Percentiles rank a stretch among this genome's conserved stretches.
Evolutionary conservation across 2,888 invertebrate species (phyloP).

Genomic region (Callyntrura guangdongensis): DNA sequence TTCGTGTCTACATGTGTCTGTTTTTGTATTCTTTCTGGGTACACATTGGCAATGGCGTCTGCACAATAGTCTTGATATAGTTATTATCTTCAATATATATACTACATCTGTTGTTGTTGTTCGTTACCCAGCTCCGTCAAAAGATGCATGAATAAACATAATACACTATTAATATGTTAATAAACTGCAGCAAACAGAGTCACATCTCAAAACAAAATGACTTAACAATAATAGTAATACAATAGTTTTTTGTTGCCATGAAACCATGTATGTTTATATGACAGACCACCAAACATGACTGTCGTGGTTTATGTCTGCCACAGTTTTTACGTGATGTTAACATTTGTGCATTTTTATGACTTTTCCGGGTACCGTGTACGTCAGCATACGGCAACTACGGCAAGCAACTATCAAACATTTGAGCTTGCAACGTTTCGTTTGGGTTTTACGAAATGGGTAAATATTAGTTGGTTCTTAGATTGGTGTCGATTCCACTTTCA

Average conservation of each 20-base stretch:
- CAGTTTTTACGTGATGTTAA: not conserved
- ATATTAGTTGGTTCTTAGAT: too few species aligned
- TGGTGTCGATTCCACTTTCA: not conserved
- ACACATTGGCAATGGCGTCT: not conserved
- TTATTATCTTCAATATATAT: not conserved
- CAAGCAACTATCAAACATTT: too few species aligned
- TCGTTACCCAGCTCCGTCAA: not conserved
- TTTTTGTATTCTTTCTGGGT: not conserved
- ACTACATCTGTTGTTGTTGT: not conserved
- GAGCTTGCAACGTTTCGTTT: too few species aligned
- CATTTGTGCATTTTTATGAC: constrained; percentile 18
- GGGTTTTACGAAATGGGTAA: not conserved
- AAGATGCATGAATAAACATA: too few species aligned
- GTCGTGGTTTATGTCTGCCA: not conserved
- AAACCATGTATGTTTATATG: too few species aligned
- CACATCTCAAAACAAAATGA: not conserved
- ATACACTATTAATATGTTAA: too few species aligned
- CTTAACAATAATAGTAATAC: not conserved
- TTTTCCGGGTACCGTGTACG: constrained; percentile 6
- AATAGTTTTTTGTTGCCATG: not conserved
- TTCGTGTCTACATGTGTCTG: not conserved
- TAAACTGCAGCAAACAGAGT: not conserved
- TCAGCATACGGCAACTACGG: not conserved
- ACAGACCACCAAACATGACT: not conserved
- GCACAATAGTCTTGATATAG: not conserved